A percentile compares a stretch with the other conserved stretches of the same genome.
These are phyloP conservation scores for Spea hammondii DNA, from an alignment of 2,797 vertebrate species.

Conservation along the genomic window DNA sequence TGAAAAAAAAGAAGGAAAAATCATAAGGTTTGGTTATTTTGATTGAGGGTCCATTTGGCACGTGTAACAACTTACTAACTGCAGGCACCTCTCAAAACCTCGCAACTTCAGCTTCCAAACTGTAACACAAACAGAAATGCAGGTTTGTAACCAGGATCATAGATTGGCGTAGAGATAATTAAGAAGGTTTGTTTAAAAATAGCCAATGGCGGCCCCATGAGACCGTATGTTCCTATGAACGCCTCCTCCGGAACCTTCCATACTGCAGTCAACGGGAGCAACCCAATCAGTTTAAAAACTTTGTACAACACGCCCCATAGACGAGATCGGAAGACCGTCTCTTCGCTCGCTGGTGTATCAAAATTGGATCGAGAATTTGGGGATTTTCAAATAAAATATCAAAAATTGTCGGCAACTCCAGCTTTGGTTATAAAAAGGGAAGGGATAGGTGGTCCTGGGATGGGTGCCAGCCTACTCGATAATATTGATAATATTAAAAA, in stretches of 20 bases:
- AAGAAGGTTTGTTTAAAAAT: constrained; percentile 1
- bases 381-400: too few relatives aligned
- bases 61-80: constrained; percentile 84
- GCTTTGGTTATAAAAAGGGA: too few relatives aligned
- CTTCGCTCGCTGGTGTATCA: too few relatives aligned
- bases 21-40: not conserved
- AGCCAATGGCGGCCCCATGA: constrained; percentile 10
- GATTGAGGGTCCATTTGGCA: constrained; percentile 15
- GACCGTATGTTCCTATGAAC: constrained; percentile 12
- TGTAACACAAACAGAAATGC: constrained; percentile 90
- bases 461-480: too few relatives aligned
- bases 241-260: constrained; percentile 2
- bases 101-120: constrained; percentile 87
- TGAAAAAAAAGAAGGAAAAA: constrained; percentile 34
- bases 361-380: too few relatives aligned
- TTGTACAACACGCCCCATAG: too few relatives aligned
- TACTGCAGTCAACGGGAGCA: not conserved
- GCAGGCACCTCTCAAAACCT: constrained; percentile 79
- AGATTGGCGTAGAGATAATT: not conserved
- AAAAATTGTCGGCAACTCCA: too few relatives aligned
- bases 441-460: too few relatives aligned
- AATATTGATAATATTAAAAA: too few relatives aligned
- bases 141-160: constrained; percentile 64
- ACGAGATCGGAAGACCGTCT: too few relatives aligned
- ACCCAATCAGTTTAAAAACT: too few relatives aligned